A percentile compares a stretch with the other conserved stretches of the same genome.
Conservation (phyloP, 2,797 vertebrate genomes). For the Platalea minor region DNA sequence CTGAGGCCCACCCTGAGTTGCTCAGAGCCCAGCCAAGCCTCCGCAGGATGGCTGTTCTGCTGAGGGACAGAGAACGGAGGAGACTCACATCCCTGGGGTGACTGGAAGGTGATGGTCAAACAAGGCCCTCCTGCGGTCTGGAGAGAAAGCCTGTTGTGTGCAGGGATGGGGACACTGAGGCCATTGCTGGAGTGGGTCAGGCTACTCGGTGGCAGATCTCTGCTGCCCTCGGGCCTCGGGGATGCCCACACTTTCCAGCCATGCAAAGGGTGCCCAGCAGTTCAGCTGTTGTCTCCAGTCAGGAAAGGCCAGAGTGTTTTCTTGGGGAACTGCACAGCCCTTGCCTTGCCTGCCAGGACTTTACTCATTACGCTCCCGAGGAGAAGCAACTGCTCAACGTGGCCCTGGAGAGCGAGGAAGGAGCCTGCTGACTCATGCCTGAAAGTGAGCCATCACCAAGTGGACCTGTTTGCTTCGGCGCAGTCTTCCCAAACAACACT, state of each 20-base stretch:
- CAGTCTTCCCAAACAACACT: not conserved
- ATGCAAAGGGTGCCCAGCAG: too few species aligned
- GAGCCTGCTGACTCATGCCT: not conserved
- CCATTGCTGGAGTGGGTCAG: too few species aligned
- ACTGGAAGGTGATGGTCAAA: not conserved
- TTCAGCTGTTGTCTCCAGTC: too few species aligned
- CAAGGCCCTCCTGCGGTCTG: not conserved
- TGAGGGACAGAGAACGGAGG: not conserved
- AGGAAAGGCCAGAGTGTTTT: too few species aligned
- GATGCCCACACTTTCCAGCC: too few species aligned
- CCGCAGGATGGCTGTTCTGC: not conserved
- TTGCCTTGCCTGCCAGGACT: too few species aligned
- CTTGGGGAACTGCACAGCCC: too few species aligned
- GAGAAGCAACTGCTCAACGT: not conserved
- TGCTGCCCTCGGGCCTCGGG: too few species aligned
- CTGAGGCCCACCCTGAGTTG: not conserved
- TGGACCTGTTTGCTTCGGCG: not conserved
- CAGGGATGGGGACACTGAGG: not conserved
- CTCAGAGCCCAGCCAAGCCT: not conserved
- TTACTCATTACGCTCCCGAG: too few species aligned
- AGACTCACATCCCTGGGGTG: not conserved
- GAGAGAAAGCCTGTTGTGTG: not conserved
- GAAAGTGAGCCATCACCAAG: not conserved
- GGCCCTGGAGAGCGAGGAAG: not conserved
- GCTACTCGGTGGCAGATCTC: too few species aligned